Base-by-base conservation (phyloP, 1,140 invertebrate species). In the Pseudomyrmex gracilis region DNA sequence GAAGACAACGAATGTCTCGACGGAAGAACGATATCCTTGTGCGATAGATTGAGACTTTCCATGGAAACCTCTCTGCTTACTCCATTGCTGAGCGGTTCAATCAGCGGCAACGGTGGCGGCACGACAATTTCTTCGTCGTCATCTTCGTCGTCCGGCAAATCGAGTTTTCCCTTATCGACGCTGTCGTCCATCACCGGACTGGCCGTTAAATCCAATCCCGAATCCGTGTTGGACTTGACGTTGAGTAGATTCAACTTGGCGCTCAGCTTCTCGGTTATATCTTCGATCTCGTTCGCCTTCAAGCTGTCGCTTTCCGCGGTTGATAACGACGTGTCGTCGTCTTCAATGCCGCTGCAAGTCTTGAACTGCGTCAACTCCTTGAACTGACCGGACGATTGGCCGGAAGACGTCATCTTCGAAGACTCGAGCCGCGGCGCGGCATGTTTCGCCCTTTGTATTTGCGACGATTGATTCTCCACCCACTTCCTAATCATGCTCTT, bases 401-500 rank as follows among this genome's bases (percentile, higher is more conserved):
- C 89, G 64, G 90, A 94, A 66, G 90, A 94, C 92, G 84, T 93
- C 34, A 34, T 34, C 88, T 93, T 94, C 93, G 66, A 94, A 90
- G 61, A 93, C 92, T 95, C 94, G 92, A 95, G 90, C 94, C 91
- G 92, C 2, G 90, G 73, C 1, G 85, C 49, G 1, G 82, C 73
- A 58, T 94, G 92, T 34, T 94, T 93, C 5, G 85, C 90, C 45
- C 91, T 84, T 67, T 94, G 96, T 68, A 98, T 97, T 93, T 97
- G 97, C 9, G 96, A 96, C 1, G 97, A 97, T 94, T 98, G 98
- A 91, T 98, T 98, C 94, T 98, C 98, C 0, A 98, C 98, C 98
- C 98, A 99, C 92, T 98, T 97, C 58, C 97, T 95, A 47, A 99
- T 98, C 98, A 99, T 98, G 83, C 96, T 97, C 91, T 98, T 98